Evolutionary conservation across 2,888 invertebrate species (phyloP).

Genomic region (Melikaiella ostensackeni): DNA sequence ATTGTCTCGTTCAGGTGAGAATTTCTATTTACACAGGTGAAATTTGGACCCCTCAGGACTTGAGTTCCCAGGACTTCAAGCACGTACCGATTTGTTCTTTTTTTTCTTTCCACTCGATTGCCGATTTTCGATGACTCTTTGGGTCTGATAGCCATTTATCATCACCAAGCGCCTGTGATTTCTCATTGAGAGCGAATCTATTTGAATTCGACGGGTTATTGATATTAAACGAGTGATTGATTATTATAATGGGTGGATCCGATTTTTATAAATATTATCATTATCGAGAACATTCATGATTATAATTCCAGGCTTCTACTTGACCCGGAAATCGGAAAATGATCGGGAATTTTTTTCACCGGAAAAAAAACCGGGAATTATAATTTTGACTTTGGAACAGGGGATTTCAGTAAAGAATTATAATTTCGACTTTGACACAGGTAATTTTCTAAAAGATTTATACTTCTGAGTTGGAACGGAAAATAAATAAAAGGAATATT

Average conservation of each 20-base stretch:
- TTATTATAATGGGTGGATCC: constrained; percentile 14
- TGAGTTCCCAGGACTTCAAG: background rate
- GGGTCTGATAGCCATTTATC: background rate
- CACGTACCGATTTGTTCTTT: constrained; percentile 15
- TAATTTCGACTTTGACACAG: too few species aligned
- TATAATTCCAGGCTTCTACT: too few species aligned
- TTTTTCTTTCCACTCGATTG: background rate
- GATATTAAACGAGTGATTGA: background rate
- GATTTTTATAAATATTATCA: background rate
- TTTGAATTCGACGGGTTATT: background rate
- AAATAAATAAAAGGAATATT: too few species aligned
- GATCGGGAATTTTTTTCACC: too few species aligned
- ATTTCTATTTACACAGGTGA: background rate
- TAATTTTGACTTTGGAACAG: too few species aligned
- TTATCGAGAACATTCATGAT: background rate
- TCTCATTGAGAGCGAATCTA: background rate
- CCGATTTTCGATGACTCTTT: background rate
- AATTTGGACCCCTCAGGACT: background rate
- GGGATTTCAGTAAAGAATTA: too few species aligned
- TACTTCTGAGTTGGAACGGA: too few species aligned
- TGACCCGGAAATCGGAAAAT: too few species aligned
- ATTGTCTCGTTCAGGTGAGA: constrained; percentile 95
- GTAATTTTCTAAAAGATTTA: too few species aligned
- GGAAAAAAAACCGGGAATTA: too few species aligned
- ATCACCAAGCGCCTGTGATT: background rate